phyloP scores from a whole-genome alignment of 1,140 invertebrate species.

The Bradysia coprophila region DNA sequence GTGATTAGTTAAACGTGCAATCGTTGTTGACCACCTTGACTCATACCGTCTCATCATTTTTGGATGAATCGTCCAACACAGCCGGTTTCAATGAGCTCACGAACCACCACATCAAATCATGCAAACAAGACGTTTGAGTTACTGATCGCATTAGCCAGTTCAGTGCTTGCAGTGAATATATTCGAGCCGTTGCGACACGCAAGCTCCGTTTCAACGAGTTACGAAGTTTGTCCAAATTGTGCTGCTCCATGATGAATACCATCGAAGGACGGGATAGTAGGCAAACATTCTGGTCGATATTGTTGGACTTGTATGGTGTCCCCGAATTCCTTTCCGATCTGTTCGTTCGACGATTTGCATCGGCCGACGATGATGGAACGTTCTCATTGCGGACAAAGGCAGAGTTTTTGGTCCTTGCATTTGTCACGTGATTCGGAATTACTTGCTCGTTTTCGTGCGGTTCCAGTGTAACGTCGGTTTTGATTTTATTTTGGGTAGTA shows the following conservation, averaged over 20 bases:
- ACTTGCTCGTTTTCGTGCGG: not conserved
- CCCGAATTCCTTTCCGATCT: not conserved
- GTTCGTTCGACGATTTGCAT: not conserved
- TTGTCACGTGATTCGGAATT: not conserved
- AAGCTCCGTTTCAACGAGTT: constrained; percentile 69
- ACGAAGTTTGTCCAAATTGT: constrained; percentile 62
- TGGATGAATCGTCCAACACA: constrained; percentile 13
- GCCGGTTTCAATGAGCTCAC: constrained; percentile 47
- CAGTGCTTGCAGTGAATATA: constrained; percentile 68
- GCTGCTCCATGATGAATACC: constrained; percentile 66
- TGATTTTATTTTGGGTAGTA: not conserved
- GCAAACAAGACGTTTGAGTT: constrained; percentile 74
- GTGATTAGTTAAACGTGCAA: too few relatives aligned
- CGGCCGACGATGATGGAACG: not conserved
- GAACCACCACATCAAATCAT: constrained; percentile 94
- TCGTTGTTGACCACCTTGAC: constrained; percentile 4
- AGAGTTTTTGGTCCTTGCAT: not conserved
- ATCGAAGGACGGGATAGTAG: constrained; percentile 51
- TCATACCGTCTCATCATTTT: constrained; percentile 15
- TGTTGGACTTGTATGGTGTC: not conserved
- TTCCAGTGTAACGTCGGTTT: not conserved
- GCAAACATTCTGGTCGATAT: constrained; percentile 4
- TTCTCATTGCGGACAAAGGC: not conserved
- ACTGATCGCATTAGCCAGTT: constrained; percentile 89
- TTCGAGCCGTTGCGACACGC: constrained; percentile 63